Evolutionary conservation across 2,797 vertebrate genomes (phyloP), one percentile per base, ranked within the genome.

Genomic region (Cossypha niveicapilla): DNA sequence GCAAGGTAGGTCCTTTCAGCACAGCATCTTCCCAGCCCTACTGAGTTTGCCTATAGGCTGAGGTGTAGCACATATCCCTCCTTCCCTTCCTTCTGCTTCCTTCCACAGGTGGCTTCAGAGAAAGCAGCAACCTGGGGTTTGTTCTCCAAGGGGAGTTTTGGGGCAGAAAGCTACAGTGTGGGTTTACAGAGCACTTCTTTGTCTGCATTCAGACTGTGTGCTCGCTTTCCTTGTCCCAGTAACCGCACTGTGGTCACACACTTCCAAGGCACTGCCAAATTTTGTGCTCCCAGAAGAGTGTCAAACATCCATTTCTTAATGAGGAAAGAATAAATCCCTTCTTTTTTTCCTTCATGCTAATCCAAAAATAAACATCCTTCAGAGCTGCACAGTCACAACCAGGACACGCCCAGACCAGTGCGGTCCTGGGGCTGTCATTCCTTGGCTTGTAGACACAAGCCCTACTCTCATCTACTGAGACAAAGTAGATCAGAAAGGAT

Each of bases 391-490:
- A 60, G 71, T 54, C 61, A 87, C 30, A 50, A 67, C 15, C 9
- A 62, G 32, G 75, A 51, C 68, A 78, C 0, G 0, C 68, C 63
- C 63, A 71, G 75, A 58, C 30, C 44, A 27, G 6, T 3, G 23
- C 2, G 1, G 25, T 67, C 39, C 57, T 13, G 27, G 34, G 23
- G 10, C 11, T 72, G 72, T 35, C 30, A 32, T 72, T 75, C 73
- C 68, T 32, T 1, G 18, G 35, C 75, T 23, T 11, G 57, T n/a
- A 76, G 37, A 47, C 0, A 3, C 61, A 77, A 0, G 11, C 13
- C n/a, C 47, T 62, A 13, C 27, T 39, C n/a, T 48, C 14, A 35
- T 44, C n/a, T 67, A 30, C 42, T 65, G 28, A 45, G 2, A 25
- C 1, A 32, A 62, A 39, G 24, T 0, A 41, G 32, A 60, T 79